Conservation (phyloP, 2,113 vertebrate genomes). For the Equus przewalskii region DNA sequence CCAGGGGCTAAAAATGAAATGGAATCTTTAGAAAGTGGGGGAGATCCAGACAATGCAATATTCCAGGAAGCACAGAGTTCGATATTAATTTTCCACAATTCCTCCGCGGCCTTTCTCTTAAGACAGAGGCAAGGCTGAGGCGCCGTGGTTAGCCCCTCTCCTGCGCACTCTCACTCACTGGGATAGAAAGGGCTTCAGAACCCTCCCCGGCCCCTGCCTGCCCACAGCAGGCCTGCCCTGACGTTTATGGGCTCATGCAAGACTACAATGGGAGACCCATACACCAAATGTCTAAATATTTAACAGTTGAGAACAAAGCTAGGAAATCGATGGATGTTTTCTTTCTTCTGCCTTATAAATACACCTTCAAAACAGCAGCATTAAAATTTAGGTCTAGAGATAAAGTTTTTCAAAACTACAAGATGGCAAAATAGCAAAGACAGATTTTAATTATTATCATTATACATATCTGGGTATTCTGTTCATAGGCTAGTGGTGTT, state of each 20-base stretch:
- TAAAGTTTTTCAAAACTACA: neutral
- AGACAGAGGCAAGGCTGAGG: neutral
- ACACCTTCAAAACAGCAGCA: neutral
- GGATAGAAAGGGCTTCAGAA: neutral
- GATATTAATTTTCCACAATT: fast-evolving
- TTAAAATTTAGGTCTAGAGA: neutral
- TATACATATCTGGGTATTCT: neutral
- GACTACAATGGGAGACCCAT: fast-evolving
- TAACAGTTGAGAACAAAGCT: neutral
- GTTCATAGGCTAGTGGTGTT: neutral
- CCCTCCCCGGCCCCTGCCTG: too few relatives aligned
- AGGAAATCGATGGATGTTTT: too few relatives aligned
- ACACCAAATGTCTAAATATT: neutral
- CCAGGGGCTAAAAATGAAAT: fast-evolving
- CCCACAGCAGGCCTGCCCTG: neutral
- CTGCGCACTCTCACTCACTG: fast-evolving
- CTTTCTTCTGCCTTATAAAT: neutral
- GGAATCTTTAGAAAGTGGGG: too few relatives aligned
- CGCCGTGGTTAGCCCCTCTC: neutral
- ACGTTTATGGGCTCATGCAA: fast-evolving
- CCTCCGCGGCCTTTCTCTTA: fast-evolving
- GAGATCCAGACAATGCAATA: fast-evolving
- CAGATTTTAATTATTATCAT: neutral
- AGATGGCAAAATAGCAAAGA: neutral
- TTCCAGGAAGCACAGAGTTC: too few relatives aligned